Conservation (phyloP, 2,888 invertebrate species). For the Salticus scenicus region DNA sequence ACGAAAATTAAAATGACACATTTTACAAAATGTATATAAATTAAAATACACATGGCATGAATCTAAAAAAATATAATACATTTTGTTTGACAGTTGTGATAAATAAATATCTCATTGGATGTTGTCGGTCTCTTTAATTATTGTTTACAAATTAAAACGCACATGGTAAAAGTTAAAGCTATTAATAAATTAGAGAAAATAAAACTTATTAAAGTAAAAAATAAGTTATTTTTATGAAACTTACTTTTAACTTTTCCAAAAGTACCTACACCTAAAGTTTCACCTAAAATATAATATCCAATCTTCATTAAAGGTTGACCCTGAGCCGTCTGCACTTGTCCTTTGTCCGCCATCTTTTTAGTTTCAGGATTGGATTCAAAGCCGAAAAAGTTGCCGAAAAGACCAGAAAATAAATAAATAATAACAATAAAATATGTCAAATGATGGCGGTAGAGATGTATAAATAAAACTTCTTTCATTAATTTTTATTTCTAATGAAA, state of each 20-base stretch:
- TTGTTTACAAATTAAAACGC: conserved; percentile 18
- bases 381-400: no score
- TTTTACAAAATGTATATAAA: neutral
- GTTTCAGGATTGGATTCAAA: no score
- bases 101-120: neutral
- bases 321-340: conserved; percentile 46
- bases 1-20: neutral
- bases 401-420: no score
- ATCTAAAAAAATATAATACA: no score
- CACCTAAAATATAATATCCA: conserved; percentile 96
- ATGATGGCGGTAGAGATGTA: no score
- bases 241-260: conserved; percentile 99
- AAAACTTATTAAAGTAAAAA: neutral
- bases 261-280: conserved; percentile 96
- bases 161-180: neutral
- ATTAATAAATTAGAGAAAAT: no score
- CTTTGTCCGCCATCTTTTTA: conserved; percentile 71
- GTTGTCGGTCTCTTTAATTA: conserved; percentile 27
- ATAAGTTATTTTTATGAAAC: conserved; percentile 70
- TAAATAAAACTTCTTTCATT: no score
- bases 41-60: neutral
- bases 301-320: conserved; percentile 85
- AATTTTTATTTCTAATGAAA: no score
- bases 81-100: neutral
- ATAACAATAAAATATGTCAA: no score